Conservation (phyloP, 1,140 invertebrate species). For the Sogatella furcifera region DNA sequence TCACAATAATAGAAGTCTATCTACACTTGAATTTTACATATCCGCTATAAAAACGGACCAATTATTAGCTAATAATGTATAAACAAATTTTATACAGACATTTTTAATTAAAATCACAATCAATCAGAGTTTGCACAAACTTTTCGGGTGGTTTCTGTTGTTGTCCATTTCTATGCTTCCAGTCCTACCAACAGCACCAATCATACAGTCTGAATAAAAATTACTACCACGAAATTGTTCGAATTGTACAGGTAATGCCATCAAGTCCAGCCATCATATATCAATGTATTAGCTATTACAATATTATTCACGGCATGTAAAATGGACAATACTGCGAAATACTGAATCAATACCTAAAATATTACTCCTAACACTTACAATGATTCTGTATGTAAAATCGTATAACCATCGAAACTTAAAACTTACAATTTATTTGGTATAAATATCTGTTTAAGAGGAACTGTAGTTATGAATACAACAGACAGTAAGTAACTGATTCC, state of each 20-base stretch:
- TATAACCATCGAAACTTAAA: slow-evolving; percentile 13
- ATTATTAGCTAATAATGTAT: slow-evolving; percentile 11
- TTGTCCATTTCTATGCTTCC: neutral
- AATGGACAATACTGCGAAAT: slow-evolving; percentile 23
- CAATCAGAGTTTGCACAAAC: neutral
- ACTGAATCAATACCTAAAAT: slow-evolving; percentile 18
- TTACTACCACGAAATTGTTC: neutral
- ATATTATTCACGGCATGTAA: neutral
- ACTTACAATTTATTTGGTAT: slow-evolving; percentile 21
- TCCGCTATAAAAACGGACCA: neutral
- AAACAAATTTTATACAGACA: slow-evolving; percentile 10
- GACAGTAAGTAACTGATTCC: slow-evolving; percentile 1
- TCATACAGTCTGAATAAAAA: slow-evolving; percentile 1
- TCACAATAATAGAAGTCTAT: slow-evolving; percentile 8
- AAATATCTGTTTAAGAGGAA: slow-evolving; percentile 24
- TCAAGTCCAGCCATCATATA: neutral
- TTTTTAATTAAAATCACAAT: slow-evolving; percentile 8
- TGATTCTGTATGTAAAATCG: slow-evolving; percentile 12
- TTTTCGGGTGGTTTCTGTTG: neutral
- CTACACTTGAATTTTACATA: too few species aligned
- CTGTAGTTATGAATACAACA: slow-evolving; percentile 22
- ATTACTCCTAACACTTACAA: slow-evolving; percentile 8
- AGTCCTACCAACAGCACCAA: slow-evolving; percentile 2
- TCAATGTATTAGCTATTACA: neutral
- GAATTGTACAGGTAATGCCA: neutral